phyloP scores from a whole-genome alignment of 2,113 vertebrate species.

The Phyllostomus hastatus region DNA sequence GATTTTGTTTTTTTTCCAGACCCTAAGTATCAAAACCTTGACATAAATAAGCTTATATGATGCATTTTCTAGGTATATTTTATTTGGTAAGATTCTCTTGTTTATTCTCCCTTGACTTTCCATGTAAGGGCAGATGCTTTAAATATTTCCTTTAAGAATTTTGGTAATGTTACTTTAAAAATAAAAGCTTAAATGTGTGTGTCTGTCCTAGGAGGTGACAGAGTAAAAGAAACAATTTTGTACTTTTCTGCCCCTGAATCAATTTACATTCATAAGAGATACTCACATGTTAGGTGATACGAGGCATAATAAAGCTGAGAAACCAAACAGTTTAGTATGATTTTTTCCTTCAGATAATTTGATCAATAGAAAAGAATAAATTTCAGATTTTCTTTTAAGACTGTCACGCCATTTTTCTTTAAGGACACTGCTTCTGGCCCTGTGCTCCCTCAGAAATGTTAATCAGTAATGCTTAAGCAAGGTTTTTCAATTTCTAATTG shows the following conservation, averaged over 20 bases:
- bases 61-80: not conserved
- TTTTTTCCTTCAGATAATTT: conserved; percentile 33
- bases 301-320: conserved; percentile 39
- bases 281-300: not conserved
- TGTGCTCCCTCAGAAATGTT: not conserved
- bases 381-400: conserved; percentile 43
- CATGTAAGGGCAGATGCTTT: not conserved
- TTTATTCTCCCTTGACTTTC: not conserved
- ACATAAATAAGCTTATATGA: not conserved
- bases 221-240: conserved; percentile 33
- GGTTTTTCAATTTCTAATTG: not conserved
- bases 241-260: conserved; percentile 36
- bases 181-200: not conserved
- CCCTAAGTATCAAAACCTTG: not conserved
- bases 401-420: conserved; percentile 28
- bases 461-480: not conserved
- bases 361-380: not conserved
- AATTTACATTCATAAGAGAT: conserved; percentile 44
- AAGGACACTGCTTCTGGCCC: conserved; percentile 5
- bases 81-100: not conserved
- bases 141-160: conserved; percentile 40
- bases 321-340: conserved; percentile 27
- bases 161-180: conserved; percentile 23
- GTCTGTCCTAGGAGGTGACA: not conserved
- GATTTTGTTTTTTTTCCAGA: conserved; percentile 36